Evolutionary conservation across 2,888 invertebrate species (phyloP).

Genomic region (Caenorhabditis parvicauda): DNA sequence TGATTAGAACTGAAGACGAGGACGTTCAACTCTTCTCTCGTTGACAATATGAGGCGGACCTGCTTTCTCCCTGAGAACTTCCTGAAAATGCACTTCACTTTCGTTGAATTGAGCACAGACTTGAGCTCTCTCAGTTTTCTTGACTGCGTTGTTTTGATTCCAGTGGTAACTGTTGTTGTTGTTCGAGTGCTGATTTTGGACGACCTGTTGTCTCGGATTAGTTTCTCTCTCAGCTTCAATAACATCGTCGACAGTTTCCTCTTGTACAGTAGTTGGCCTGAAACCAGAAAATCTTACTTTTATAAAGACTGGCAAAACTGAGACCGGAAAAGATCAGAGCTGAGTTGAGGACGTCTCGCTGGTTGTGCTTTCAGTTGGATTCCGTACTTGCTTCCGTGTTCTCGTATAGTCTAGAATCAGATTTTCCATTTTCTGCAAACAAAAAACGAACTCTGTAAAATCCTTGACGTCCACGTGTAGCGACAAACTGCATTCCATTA

Average conservation of each 20-base stretch:
- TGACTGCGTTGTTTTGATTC: too few relatives aligned
- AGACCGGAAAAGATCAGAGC: conserved; percentile 21
- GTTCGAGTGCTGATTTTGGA: conserved; percentile 12
- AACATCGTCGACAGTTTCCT: conserved; percentile 20
- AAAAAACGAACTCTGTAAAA: conserved; percentile 51
- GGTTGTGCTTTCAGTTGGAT: conserved; percentile 48
- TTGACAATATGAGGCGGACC: too few relatives aligned
- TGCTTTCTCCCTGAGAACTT: too few relatives aligned
- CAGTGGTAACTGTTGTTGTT: conserved; percentile 21
- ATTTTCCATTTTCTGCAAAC: background rate
- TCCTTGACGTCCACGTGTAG: conserved; percentile 56
- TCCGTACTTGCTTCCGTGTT: conserved; percentile 52
- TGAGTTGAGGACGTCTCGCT: conserved; percentile 43
- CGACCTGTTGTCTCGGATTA: conserved; percentile 15
- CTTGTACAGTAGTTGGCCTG: conserved; percentile 26
- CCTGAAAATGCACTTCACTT: too few relatives aligned
- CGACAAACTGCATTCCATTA: conserved; percentile 58
- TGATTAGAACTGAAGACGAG: too few relatives aligned
- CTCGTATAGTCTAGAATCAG: conserved; percentile 48
- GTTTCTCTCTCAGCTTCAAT: conserved; percentile 7
- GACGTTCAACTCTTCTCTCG: too few relatives aligned
- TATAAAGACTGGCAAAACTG: background rate
- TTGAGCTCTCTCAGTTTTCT: too few relatives aligned
- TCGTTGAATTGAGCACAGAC: too few relatives aligned
- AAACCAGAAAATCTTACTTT: background rate